Percentiles rank a stretch among this genome's conserved stretches.
Evolutionary conservation across 2,888 invertebrate species (phyloP).

Genomic region (Hermaeophaga mercurialis): DNA sequence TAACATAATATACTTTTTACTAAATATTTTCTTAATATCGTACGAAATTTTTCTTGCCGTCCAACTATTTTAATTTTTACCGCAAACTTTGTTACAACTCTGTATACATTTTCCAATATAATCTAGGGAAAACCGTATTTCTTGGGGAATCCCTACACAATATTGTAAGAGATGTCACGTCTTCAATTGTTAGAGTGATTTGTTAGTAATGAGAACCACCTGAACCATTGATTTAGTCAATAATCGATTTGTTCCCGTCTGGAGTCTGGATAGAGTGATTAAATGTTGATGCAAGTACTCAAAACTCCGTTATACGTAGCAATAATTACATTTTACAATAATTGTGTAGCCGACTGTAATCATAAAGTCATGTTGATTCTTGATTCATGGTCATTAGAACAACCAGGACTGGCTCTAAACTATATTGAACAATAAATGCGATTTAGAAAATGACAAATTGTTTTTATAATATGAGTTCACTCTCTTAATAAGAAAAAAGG

Average conservation of each 20-base stretch:
- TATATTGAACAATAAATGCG: too few relatives aligned
- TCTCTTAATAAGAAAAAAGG: too few relatives aligned
- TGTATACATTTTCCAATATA: too few relatives aligned
- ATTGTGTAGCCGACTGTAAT: slow-evolving; percentile 15
- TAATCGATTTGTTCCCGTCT: background rate
- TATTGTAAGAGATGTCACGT: background rate
- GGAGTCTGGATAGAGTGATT: background rate
- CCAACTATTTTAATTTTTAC: too few relatives aligned
- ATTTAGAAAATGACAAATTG: too few relatives aligned
- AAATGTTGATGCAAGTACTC: background rate
- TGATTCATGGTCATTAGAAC: slow-evolving; percentile 36
- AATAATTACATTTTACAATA: background rate
- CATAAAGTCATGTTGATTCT: slow-evolving; percentile 34
- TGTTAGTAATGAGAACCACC: background rate
- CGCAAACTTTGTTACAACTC: too few relatives aligned
- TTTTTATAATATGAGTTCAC: too few relatives aligned
- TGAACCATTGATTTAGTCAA: slow-evolving; percentile 1
- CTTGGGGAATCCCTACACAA: background rate
- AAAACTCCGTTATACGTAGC: background rate
- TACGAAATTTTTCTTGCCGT: too few relatives aligned
- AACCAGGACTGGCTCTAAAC: slow-evolving; percentile 6
- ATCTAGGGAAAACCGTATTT: too few relatives aligned
- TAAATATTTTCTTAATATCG: too few relatives aligned
- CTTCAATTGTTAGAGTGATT: background rate
- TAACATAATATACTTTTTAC: too few relatives aligned